Conservation (phyloP, 2,888 invertebrate genomes). For the Copidosoma aretas region DNA sequence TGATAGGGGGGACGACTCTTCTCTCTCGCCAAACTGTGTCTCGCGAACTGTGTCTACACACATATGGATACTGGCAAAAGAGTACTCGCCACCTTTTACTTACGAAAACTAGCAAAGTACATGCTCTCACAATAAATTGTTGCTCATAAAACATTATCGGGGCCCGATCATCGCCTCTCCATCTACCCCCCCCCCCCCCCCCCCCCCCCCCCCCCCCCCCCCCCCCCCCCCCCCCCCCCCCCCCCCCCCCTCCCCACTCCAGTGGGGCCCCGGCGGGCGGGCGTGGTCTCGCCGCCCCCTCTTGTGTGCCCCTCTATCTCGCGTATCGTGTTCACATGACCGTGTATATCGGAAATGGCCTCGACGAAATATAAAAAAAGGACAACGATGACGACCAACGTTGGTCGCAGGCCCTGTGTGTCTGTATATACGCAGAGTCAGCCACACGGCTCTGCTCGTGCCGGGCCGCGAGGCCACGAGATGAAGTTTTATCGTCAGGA, state of each 20-base stretch:
- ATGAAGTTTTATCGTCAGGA: constrained; percentile 12
- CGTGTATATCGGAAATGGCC: constrained; percentile 16
- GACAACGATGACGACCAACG: not conserved
- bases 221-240: too few species aligned
- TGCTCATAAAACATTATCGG: constrained; percentile 40
- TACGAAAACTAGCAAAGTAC: constrained; percentile 40
- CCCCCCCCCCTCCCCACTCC: too few species aligned
- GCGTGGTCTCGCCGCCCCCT: too few species aligned
- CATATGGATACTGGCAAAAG: constrained; percentile 10
- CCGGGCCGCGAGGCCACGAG: not conserved
- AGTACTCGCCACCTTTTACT: constrained; percentile 38
- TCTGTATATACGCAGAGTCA: too few species aligned
- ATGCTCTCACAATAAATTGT: constrained; percentile 38
- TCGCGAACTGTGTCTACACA: too few species aligned
- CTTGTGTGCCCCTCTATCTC: not conserved
- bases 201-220: not conserved
- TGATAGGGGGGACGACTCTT: too few species aligned
- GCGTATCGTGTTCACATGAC: not conserved
- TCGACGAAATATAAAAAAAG: constrained; percentile 8
- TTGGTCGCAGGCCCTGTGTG: not conserved
- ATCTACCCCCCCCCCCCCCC: not conserved
- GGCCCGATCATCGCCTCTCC: constrained; percentile 14
- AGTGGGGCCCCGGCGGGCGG: too few species aligned
- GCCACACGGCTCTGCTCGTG: not conserved
- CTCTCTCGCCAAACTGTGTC: too few species aligned